Conservation (phyloP, 2,888 invertebrate species). For the Caenorhabditis zanzibari region DNA sequence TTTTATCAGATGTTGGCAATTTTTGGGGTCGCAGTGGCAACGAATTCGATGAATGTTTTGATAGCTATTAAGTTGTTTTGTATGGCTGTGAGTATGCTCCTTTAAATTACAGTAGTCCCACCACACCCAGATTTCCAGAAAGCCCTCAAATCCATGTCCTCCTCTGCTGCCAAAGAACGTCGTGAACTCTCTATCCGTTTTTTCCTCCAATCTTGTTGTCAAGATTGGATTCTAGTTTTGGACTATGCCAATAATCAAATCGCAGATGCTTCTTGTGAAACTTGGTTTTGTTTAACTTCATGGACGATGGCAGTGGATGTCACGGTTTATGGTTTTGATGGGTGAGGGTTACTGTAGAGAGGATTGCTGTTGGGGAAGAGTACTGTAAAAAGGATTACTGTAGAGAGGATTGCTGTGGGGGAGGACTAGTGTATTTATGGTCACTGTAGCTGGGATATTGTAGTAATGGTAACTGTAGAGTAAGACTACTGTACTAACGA, state of each 20-base stretch:
- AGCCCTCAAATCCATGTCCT: not conserved
- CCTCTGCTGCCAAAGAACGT: constrained; percentile 4
- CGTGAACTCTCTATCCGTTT: constrained; percentile 8
- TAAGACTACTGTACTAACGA: too few species aligned
- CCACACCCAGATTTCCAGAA: too few species aligned
- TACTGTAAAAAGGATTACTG: too few species aligned
- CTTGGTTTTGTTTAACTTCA: not conserved
- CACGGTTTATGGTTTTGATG: constrained; percentile 39
- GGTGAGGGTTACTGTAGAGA: constrained; percentile 18
- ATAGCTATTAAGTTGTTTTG: constrained; percentile 28
- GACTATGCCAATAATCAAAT: constrained; percentile 31
- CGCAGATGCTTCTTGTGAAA: not conserved
- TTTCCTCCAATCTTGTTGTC: constrained; percentile 42
- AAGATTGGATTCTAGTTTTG: constrained; percentile 42
- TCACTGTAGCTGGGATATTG: too few species aligned
- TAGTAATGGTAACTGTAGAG: too few species aligned
- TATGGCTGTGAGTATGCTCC: constrained; percentile 5
- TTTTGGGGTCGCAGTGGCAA: constrained; percentile 7
- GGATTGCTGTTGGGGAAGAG: too few species aligned
- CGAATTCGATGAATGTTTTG: constrained; percentile 21
- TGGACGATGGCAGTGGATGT: constrained; percentile 40
- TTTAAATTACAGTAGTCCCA: too few species aligned
- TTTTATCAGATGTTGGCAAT: not conserved
- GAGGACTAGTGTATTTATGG: too few species aligned
- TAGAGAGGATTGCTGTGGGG: too few species aligned